These are phyloP conservation scores for Apotomis turbidana DNA, from an alignment of 2,888 invertebrate species.

Conservation along the genomic window DNA sequence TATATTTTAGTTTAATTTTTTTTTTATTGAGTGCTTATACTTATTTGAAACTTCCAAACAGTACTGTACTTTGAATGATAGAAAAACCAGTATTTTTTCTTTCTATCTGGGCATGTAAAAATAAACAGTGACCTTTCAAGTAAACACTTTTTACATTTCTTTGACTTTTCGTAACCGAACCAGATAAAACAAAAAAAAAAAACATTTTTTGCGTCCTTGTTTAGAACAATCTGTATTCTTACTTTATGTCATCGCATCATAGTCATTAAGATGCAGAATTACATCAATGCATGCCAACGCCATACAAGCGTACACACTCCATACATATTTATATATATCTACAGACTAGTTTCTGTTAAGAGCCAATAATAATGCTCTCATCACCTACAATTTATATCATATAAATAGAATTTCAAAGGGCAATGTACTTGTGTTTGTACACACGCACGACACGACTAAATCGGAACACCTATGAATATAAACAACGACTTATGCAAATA, in stretches of 20 bases:
- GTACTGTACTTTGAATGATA: no score
- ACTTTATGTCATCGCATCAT: neutral
- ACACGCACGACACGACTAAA: slow-evolving; percentile 26
- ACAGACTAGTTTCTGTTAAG: neutral
- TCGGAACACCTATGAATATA: slow-evolving; percentile 18
- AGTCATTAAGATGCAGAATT: slow-evolving; percentile 6
- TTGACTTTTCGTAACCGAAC: no score
- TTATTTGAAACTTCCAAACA: no score
- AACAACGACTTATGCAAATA: slow-evolving; percentile 22
- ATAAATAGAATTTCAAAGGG: slow-evolving; percentile 37
- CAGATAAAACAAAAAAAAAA: no score
- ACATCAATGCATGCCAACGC: slow-evolving; percentile 26
- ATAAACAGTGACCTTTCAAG: no score
- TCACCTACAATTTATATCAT: slow-evolving; percentile 30
- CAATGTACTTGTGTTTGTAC: slow-evolving; percentile 26
- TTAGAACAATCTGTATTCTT: neutral
- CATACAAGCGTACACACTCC: neutral
- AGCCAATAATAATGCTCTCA: slow-evolving; percentile 32
- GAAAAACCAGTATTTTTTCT: no score
- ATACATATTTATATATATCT: neutral
- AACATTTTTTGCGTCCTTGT: no score
- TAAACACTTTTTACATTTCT: no score
- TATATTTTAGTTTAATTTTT: no score
- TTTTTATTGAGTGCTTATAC: no score
- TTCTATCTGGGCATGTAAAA: no score